Percentiles rank a stretch among this genome's conserved stretches.
Conservation (phyloP, 2,797 vertebrate genomes). For the Sciurus carolinensis region DNA sequence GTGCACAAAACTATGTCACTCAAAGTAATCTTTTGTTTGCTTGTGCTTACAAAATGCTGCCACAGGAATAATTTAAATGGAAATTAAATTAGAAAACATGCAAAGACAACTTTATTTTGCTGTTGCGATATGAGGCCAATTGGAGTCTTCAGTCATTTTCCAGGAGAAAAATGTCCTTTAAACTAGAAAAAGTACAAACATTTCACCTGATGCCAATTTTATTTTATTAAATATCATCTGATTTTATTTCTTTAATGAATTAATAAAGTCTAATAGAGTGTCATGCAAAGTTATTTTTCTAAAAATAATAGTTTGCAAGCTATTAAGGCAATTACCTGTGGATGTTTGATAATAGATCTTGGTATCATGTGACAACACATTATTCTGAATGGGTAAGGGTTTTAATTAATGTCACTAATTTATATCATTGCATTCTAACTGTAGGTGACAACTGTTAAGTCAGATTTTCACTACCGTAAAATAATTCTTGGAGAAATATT, state of each 20-base stretch:
- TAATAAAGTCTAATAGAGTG: conserved; percentile 32
- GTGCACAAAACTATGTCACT: conserved; percentile 35
- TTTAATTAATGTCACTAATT: conserved; percentile 29
- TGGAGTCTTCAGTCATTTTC: conserved; percentile 65
- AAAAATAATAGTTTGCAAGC: conserved; percentile 60
- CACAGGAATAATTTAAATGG: conserved; percentile 72
- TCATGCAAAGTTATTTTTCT: conserved; percentile 30
- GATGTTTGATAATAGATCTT: conserved; percentile 41
- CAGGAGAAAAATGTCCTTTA: conserved; percentile 39
- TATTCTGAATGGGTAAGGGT: conserved; percentile 5
- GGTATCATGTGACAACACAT: background rate
- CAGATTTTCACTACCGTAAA: background rate
- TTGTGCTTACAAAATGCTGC: conserved; percentile 63
- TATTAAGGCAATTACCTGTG: conserved; percentile 21
- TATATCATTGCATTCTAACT: conserved; percentile 20
- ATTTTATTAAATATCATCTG: conserved; percentile 41
- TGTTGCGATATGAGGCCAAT: conserved; percentile 63
- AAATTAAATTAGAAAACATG: conserved; percentile 71
- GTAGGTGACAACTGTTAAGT: background rate
- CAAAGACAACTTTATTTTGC: conserved; percentile 61
- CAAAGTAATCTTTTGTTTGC: conserved; percentile 69
- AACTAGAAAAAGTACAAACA: conserved; percentile 49
- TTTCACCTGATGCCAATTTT: conserved; percentile 47
- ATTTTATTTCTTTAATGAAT: conserved; percentile 63
- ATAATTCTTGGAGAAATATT: background rate